Conservation (phyloP, 2,797 vertebrate species). For the Sebastes flavidus region DNA sequence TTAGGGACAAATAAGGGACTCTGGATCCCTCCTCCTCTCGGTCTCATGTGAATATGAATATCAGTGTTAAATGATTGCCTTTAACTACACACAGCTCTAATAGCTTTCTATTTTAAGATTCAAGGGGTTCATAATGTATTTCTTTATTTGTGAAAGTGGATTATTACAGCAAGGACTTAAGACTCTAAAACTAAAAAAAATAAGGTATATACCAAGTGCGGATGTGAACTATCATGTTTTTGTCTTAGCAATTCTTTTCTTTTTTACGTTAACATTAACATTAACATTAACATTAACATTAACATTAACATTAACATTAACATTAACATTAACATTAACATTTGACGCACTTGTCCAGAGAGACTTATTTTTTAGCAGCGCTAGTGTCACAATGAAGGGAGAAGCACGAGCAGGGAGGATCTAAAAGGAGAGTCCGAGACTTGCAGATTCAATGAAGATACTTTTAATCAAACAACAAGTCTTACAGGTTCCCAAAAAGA, state of each 20-base stretch:
- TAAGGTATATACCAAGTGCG: not conserved
- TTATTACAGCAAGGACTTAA: not conserved
- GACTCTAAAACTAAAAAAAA: not conserved
- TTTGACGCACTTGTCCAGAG: not conserved
- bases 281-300: no score
- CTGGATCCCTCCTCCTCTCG: not conserved
- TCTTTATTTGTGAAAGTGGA: constrained; percentile 14
- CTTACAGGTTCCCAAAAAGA: no score
- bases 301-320: no score
- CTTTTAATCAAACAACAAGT: no score
- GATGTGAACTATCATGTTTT: not conserved
- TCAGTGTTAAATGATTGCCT: constrained; percentile 37
- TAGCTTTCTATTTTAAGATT: constrained; percentile 41
- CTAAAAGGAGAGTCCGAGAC: no score
- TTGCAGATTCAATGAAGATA: no score
- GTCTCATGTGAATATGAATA: constrained; percentile 23
- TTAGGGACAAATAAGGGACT: constrained; percentile 12
- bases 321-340: no score
- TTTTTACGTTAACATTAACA: no score
- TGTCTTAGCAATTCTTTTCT: not conserved
- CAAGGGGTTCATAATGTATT: not conserved
- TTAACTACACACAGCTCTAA: constrained; percentile 42
- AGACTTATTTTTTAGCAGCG: no score
- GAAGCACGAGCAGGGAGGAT: no score
- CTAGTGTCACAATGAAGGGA: not conserved